These are phyloP conservation scores for Synaphobranchus kaupii DNA, from an alignment of 2,797 vertebrate genomes.

Conservation along the genomic window DNA sequence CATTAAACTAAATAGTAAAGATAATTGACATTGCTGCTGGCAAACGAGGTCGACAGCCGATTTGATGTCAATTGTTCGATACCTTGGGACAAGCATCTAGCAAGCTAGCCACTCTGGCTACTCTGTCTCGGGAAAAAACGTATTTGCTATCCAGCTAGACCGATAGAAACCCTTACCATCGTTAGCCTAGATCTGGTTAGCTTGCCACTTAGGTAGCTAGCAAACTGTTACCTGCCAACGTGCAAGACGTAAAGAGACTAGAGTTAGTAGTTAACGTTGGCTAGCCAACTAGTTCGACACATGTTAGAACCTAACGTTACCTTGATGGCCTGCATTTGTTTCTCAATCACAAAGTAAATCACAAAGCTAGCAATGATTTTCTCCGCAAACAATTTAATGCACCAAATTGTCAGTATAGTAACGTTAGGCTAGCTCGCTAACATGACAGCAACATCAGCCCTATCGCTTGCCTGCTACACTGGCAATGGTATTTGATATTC, in stretches of 20 bases:
- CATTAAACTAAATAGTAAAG: background rate
- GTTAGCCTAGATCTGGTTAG: too few species aligned
- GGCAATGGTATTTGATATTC: too few species aligned
- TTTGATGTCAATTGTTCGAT: background rate
- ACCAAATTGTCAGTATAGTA: background rate
- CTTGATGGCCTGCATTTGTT: background rate
- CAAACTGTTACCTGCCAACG: too few species aligned
- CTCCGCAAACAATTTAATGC: too few species aligned
- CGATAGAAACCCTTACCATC: background rate
- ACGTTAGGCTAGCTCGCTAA: background rate
- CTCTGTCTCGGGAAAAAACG: background rate
- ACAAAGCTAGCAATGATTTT: background rate
- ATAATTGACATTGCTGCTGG: background rate
- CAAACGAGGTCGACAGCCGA: background rate
- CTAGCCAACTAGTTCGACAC: too few species aligned
- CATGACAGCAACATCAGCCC: background rate
- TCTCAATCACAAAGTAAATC: background rate
- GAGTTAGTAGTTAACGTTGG: too few species aligned
- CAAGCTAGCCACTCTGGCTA: background rate
- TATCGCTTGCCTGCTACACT: background rate
- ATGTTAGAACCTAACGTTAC: too few species aligned
- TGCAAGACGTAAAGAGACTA: too few species aligned
- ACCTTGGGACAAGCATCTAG: background rate
- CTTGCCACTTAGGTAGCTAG: too few species aligned
- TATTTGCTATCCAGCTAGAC: background rate